These are phyloP conservation scores for Zalophus californianus DNA, from an alignment of 2,797 vertebrate genomes.

Conservation along the genomic window DNA sequence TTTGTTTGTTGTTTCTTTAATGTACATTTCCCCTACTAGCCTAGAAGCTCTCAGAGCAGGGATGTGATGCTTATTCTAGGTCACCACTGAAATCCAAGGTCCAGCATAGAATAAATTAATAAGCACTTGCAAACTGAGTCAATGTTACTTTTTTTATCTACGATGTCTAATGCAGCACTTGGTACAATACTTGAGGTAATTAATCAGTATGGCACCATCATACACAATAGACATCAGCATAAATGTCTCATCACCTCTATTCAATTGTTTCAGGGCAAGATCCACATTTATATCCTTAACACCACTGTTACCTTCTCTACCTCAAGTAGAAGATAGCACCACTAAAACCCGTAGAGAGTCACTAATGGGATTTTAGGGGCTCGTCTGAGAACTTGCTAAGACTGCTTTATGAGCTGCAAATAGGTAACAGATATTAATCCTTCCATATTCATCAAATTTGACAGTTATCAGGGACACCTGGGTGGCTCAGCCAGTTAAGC, in stretches of 20 bases:
- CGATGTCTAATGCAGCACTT: neutral
- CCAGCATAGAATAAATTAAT: constrained; percentile 22
- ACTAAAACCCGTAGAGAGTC: neutral
- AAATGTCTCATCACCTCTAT: neutral
- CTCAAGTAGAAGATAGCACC: neutral
- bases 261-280: neutral
- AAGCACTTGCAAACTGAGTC: neutral
- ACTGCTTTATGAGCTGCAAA: neutral
- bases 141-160: neutral
- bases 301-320: neutral
- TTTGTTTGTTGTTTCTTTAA: neutral
- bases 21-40: neutral
- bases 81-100: neutral
- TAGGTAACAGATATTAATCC: neutral
- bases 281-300: neutral
- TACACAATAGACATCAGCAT: neutral
- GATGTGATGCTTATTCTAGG: neutral
- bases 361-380: neutral
- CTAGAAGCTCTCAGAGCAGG: neutral
- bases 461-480: neutral
- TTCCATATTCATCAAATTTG: neutral
- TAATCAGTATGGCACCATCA: neutral
- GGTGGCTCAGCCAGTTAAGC: no score
- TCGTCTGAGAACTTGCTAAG: neutral
- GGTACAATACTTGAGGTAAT: neutral